Evolutionary conservation across 2,113 vertebrate species (phyloP), one percentile per base, ranked within the genome.

Genomic region (Pontoporia blainvillei): DNA sequence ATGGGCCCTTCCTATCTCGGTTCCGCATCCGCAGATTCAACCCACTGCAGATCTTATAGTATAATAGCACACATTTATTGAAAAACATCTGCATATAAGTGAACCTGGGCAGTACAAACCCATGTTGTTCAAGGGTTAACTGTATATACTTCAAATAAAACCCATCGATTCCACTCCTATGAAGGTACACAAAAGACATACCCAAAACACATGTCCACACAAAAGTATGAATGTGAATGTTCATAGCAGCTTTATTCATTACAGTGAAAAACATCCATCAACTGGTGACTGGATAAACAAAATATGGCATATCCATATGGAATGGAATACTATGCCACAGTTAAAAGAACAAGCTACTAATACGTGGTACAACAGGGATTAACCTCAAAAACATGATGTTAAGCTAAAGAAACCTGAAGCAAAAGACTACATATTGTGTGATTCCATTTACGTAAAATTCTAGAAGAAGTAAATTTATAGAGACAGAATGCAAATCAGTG

Each of bases 81-180:
- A 78, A 54, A 78, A 36, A 54, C 20, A 54, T 34, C 31, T 6
- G 4, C 75, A 36, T 31, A 29, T 36, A 36, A 25, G 49, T 54
- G 34, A 49, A 36, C 75, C 75, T 79, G 34, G 11, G 49, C 75
- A 36, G 6, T 79, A 54, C 75, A 54, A 54, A 54, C 21, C 20
- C 49, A 79, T 12, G 49, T 54, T 79, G 20, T 54, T 79, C 75
- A 54, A 79, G 31, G 20, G 20, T 79, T 11, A 79, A 54, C 34
- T 54, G 21, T 39, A 52, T 57, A 52, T 34, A 52, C 27, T 97
- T 93, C 76, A 5, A 84, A 75, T 76, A 88, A 76, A 87, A 91
- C 44, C 29, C 31, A n/a, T 20, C 34, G 18, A 41, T 86, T 95
- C 54, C 21, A 82, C 44, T 79, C 36, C 21, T 86, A 41, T 90